These are phyloP conservation scores for Heliocidaris tuberculata DNA, from an alignment of 35 echinoderm and acorn worm genomes.

Conservation along the genomic window DNA sequence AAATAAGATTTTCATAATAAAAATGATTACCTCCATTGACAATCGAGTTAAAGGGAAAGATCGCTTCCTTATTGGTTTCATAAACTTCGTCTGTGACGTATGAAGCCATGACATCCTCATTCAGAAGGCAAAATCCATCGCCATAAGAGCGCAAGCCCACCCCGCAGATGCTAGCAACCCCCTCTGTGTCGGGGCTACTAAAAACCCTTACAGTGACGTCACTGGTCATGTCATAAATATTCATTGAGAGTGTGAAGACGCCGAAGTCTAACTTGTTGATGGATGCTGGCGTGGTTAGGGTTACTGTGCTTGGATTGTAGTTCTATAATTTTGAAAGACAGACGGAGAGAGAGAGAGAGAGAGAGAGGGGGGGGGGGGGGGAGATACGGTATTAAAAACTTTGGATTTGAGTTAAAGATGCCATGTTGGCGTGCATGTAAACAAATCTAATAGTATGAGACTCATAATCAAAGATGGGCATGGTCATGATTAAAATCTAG, in stretches of 20 bases:
- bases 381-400: neutral
- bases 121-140: neutral
- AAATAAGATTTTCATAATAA: neutral
- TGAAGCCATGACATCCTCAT: neutral
- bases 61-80: neutral
- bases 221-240: slow-evolving; percentile 42
- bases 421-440: too few species aligned
- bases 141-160: neutral
- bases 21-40: slow-evolving; percentile 31
- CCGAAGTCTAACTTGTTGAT: slow-evolving; percentile 22
- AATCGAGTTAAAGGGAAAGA: slow-evolving; percentile 16
- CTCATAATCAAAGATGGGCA: too few species aligned
- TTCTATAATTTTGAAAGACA: neutral
- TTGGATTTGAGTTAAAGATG: too few species aligned
- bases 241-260: slow-evolving; percentile 23
- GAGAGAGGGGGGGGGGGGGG: neutral
- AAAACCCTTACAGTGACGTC: slow-evolving; percentile 25
- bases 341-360: neutral
- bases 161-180: slow-evolving; percentile 17
- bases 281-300: neutral
- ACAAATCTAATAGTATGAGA: too few species aligned
- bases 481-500: too few species aligned
- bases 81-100: neutral
- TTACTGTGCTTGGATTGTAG: neutral
- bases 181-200: neutral